Conservation (phyloP, 2,113 vertebrate species). For the Dolichotis patagonum region DNA sequence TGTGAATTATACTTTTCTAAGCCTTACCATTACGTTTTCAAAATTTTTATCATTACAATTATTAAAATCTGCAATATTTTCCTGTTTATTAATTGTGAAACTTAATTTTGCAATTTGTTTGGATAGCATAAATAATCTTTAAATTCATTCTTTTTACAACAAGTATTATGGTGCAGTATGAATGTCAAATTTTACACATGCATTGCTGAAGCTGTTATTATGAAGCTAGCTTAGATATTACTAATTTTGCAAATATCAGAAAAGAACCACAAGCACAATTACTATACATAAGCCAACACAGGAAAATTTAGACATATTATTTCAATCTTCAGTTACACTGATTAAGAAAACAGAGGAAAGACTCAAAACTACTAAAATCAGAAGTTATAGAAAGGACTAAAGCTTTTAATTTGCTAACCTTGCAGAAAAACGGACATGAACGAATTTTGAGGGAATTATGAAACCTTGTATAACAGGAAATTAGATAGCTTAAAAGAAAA, state of each 20-base stretch:
- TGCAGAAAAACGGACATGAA: neutral
- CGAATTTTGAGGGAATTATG: neutral
- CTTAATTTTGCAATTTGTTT: neutral
- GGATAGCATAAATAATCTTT: neutral
- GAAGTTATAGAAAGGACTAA: neutral
- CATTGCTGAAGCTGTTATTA: neutral
- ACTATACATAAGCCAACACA: neutral
- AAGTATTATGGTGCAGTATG: neutral
- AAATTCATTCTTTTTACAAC: neutral
- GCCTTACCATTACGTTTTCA: neutral
- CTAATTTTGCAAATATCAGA: neutral
- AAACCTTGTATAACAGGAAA: neutral
- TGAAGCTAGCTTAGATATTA: neutral
- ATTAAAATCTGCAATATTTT: neutral
- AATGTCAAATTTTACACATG: neutral
- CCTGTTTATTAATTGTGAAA: neutral
- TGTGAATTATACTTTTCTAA: neutral
- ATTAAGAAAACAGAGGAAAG: neutral
- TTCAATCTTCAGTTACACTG: neutral
- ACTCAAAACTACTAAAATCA: neutral
- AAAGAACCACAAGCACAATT: neutral
- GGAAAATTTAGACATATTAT: neutral
- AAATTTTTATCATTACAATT: neutral
- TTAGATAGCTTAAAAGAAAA: neutral
- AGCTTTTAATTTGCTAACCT: neutral